These are phyloP conservation scores for Bubo scandiacus DNA, from an alignment of 2,113 vertebrate genomes.

Conservation along the genomic window DNA sequence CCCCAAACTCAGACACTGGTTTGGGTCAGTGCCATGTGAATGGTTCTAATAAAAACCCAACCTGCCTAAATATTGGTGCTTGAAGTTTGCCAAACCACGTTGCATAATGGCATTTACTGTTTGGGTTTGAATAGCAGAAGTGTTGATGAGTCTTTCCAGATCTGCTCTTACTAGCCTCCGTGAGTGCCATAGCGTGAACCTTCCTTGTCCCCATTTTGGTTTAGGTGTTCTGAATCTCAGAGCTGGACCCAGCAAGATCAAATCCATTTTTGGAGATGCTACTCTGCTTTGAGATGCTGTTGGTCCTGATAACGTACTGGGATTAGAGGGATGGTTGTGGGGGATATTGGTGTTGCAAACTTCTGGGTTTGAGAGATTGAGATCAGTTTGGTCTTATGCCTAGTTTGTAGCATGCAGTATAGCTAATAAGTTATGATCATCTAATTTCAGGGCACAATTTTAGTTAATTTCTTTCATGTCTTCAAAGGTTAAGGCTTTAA, in stretches of 20 bases:
- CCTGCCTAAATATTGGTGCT: background rate
- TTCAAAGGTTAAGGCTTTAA: background rate
- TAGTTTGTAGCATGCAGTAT: accelerated
- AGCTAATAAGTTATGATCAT: background rate
- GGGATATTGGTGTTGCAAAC: accelerated
- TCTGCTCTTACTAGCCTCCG: background rate
- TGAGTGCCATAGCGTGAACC: accelerated
- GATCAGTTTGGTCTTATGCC: background rate
- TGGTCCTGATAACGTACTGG: background rate
- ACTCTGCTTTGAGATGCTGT: background rate
- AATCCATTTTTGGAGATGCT: background rate
- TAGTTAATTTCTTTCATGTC: background rate
- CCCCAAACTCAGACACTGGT: background rate
- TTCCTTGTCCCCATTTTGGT: background rate
- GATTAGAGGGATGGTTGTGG: background rate
- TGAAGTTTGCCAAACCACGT: background rate
- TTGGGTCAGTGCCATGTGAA: background rate
- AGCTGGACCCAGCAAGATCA: background rate
- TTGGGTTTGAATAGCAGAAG: background rate
- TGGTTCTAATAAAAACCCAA: background rate
- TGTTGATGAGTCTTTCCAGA: background rate
- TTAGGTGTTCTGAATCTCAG: background rate
- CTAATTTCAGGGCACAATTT: background rate
- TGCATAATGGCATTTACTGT: background rate
- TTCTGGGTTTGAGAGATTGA: background rate